Evolutionary conservation across 2,113 vertebrate genomes (phyloP).

Genomic region (Seriola aureovittata): DNA sequence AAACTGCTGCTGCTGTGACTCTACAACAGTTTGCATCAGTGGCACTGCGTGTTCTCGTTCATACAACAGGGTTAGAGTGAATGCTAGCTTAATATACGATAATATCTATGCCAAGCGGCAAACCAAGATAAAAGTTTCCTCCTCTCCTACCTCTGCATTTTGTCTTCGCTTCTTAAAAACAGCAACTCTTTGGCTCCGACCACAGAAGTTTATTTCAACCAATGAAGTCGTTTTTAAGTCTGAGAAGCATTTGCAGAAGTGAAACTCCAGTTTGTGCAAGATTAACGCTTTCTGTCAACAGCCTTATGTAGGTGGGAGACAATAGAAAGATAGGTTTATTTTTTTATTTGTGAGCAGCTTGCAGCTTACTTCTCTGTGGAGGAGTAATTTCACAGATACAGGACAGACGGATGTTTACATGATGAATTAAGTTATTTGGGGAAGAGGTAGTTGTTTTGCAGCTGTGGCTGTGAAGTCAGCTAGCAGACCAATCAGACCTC

Average conservation of each 20-base stretch:
- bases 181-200: too few species aligned
- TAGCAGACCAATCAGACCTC: neutral
- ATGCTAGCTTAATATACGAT: neutral
- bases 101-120: neutral
- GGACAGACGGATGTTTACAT: neutral
- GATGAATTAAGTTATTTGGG: neutral
- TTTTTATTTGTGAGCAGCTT: neutral
- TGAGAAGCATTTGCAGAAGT: slow-evolving; percentile 22
- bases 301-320: neutral
- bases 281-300: neutral
- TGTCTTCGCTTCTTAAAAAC: neutral
- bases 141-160: neutral
- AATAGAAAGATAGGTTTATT: neutral
- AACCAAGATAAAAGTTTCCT: neutral
- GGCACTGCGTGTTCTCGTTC: neutral
- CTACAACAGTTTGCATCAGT: neutral
- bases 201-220: neutral
- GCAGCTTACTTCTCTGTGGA: neutral
- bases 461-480: neutral
- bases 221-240: neutral
- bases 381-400: neutral
- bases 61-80: neutral
- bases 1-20: slow-evolving; percentile 14
- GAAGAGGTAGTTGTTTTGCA: neutral
- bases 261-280: slow-evolving; percentile 11